Percentiles rank a stretch among this genome's conserved stretches.
Conservation (phyloP, 2,797 vertebrate species). For the Acrossocheilus wenchowensis region DNA sequence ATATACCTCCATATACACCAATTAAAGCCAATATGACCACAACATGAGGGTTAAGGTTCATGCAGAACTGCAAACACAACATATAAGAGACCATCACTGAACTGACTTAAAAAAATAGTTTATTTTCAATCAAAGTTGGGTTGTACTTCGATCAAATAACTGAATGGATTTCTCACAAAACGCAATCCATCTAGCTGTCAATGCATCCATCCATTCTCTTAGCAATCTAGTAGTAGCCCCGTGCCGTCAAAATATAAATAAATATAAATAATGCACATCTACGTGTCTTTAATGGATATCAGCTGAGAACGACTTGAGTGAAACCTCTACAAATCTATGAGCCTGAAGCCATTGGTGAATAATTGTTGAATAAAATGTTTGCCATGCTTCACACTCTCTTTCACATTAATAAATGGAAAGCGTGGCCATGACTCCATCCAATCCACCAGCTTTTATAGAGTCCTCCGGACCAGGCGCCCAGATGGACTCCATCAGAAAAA, state of each 20-base stretch:
- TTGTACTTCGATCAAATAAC: constrained; percentile 79
- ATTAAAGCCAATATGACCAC: neutral
- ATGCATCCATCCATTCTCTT: constrained; percentile 81
- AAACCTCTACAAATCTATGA: constrained; percentile 59
- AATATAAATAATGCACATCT: constrained; percentile 79
- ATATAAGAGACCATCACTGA: constrained; percentile 51
- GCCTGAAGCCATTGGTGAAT: constrained; percentile 53
- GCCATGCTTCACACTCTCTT: constrained; percentile 34
- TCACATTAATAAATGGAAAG: constrained; percentile 50
- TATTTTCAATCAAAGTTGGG: constrained; percentile 76
- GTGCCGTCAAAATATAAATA: constrained; percentile 66
- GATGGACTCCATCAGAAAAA: constrained; percentile 60
- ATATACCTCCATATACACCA: neutral
- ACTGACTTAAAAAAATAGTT: constrained; percentile 46
- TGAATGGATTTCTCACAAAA: constrained; percentile 78
- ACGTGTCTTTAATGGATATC: constrained; percentile 80
- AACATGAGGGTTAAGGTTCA: neutral
- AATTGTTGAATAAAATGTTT: constrained; percentile 56
- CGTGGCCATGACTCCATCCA: constrained; percentile 36
- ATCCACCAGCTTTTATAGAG: constrained; percentile 24
- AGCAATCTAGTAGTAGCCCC: constrained; percentile 68
- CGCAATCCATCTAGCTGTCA: constrained; percentile 84
- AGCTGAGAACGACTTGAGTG: constrained; percentile 74
- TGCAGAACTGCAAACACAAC: neutral
- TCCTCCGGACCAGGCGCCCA: constrained; percentile 22